Evolutionary conservation across 2,797 vertebrate genomes (phyloP).

Genomic region (Enteromius treurensis): DNA sequence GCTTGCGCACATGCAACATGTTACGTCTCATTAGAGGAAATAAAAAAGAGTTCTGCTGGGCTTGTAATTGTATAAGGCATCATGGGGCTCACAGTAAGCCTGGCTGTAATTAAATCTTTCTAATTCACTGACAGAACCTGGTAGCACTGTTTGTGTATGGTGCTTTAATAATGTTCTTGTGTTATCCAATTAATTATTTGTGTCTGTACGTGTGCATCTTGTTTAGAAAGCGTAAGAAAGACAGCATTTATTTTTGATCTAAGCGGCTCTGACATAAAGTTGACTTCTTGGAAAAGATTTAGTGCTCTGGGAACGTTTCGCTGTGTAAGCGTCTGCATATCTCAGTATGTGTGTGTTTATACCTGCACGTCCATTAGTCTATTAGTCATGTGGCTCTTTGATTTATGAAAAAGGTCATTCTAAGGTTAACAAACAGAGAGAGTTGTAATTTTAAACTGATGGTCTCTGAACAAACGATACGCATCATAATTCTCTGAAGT

Average conservation of each 20-base stretch:
- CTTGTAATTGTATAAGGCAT: constrained; percentile 18
- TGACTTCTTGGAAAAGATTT: background rate
- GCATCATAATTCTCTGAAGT: background rate
- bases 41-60: background rate
- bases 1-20: background rate
- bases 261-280: background rate
- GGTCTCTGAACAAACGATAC: background rate
- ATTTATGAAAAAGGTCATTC: background rate
- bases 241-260: background rate
- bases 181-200: background rate
- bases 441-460: background rate
- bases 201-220: background rate
- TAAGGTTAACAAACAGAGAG: background rate
- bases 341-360: background rate
- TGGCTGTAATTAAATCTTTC: background rate
- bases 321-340: background rate
- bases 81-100: background rate
- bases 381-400: background rate
- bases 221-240: background rate
- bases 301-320: background rate
- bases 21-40: constrained; percentile 24
- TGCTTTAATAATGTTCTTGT: background rate
- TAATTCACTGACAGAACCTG: background rate
- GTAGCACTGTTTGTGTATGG: background rate
- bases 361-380: background rate